A percentile compares a stretch with the other conserved stretches of the same genome.
Evolutionary conservation across 2,888 invertebrate genomes (phyloP).

Genomic region (Sinopyrophorus schimmeli): DNA sequence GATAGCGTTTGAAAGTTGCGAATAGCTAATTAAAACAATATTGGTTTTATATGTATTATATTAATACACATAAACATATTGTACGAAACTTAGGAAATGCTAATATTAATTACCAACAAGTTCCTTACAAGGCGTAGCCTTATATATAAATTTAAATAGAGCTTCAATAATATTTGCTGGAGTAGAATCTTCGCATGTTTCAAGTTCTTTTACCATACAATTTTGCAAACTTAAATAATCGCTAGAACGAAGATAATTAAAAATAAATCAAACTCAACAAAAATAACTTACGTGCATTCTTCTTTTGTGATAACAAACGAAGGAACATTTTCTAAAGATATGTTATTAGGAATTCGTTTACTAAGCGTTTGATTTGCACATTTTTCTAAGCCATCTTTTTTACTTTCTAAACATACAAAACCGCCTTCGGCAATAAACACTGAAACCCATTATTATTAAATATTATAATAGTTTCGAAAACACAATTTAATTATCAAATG

Average conservation of each 20-base stretch:
- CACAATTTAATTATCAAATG: background rate
- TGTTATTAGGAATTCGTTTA: constrained; percentile 3
- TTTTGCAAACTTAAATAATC: constrained; percentile 60
- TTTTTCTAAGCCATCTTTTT: constrained; percentile 4
- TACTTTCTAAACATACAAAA: constrained; percentile 10
- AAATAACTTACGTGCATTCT: too few relatives aligned
- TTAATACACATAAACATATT: background rate
- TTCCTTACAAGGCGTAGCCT: constrained; percentile 66
- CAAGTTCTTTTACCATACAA: constrained; percentile 66
- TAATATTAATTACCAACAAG: constrained; percentile 1
- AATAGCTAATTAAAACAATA: too few relatives aligned
- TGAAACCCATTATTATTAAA: constrained; percentile 1
- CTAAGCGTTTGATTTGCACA: constrained; percentile 11
- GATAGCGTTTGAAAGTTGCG: too few relatives aligned
- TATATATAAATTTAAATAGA: constrained; percentile 71
- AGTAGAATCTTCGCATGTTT: constrained; percentile 72
- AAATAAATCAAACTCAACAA: background rate
- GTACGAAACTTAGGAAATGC: constrained; percentile 1
- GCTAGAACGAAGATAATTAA: too few relatives aligned
- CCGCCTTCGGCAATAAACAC: constrained; percentile 24
- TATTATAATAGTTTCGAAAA: background rate
- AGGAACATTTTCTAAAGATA: constrained; percentile 9
- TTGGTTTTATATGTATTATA: too few relatives aligned
- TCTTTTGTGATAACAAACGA: constrained; percentile 1
- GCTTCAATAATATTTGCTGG: constrained; percentile 80